Conservation (phyloP, 2,888 invertebrate species). For the Cheilosia pagana region DNA sequence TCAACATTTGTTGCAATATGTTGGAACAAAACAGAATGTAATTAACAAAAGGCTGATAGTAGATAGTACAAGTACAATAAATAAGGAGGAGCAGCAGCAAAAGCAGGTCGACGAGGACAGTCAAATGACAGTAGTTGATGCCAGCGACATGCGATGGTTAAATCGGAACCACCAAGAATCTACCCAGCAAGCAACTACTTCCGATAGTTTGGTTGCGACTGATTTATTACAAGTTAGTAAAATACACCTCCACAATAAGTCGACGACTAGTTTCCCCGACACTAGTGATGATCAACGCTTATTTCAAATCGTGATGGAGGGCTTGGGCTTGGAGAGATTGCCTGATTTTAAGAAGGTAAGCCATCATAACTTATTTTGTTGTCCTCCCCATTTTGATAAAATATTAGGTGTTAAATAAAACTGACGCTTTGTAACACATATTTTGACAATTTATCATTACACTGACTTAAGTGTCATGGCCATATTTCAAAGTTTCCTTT, state of each 20-base stretch:
- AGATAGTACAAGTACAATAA: conserved; percentile 39
- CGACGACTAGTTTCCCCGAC: conserved; percentile 17
- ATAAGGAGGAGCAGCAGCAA: background rate
- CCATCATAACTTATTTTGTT: background rate
- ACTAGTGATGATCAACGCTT: conserved; percentile 77
- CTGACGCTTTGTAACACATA: background rate
- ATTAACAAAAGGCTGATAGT: conserved; percentile 67
- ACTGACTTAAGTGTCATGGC: too few species aligned
- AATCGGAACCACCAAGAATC: conserved; percentile 5
- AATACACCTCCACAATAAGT: conserved; percentile 11
- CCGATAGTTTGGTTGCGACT: background rate
- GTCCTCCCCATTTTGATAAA: background rate
- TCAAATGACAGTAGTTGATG: conserved; percentile 11
- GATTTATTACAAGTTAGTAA: conserved; percentile 6
- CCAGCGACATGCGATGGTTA: background rate
- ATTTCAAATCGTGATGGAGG: conserved; percentile 79
- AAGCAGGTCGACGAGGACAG: background rate
- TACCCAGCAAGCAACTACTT: background rate
- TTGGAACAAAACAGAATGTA: conserved; percentile 40
- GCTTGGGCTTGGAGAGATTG: conserved; percentile 79
- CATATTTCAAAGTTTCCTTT: too few species aligned
- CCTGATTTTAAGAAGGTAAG: conserved; percentile 81
- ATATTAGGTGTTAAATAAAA: conserved; percentile 1
- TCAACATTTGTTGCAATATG: conserved; percentile 45
- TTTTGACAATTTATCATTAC: too few species aligned